Evolutionary conservation across 2,888 invertebrate species (phyloP), one percentile per base, ranked within the genome.

Genomic region (Hipparchia sbordonii): DNA sequence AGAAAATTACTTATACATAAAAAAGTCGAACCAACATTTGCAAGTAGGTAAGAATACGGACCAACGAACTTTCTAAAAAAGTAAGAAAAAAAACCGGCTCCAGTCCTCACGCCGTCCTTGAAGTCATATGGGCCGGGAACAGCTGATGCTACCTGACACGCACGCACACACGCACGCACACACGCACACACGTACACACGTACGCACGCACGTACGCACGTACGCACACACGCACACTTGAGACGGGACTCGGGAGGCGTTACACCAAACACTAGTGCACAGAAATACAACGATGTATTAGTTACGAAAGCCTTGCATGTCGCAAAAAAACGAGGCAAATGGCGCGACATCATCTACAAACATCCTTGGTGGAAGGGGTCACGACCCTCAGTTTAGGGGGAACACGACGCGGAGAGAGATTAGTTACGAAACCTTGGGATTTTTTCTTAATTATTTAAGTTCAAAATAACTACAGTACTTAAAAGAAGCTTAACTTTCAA

Each of bases 91-190:
- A 83, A 83, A 83, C 81, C 71, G 72, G 77, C 80, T 79, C 82
- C 88, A 82, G 78, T 82, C 77, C 86, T 13, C 57, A 23, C 13
- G 23, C 59, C 59, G 92, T 86, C 93, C 93, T 93, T 93, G 92
- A 92, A 89, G 88, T 93, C 93, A 93, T 92, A 92, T 93, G 93
- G 91, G 87, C 84, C 86, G 87, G 83, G 85, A 88, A 92, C 93
- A 93, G 93, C 93, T 93, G 93, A 93, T 90, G 87, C 82, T 92
- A 92, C 92, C 92, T 92, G 91, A 88, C 85, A 85, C 87, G 79
- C 80, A 78, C 83, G 81, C 83, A 78, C 82, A 78, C 78, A 77
- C 77, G 23, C 68, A 74, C 67, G 61, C 9, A 62, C 46, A 87
- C 85, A 85, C 86, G 79, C 80, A 33, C 5, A 10, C 6, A 7